phyloP scores from a whole-genome alignment of 2,888 invertebrate genomes.

The Gandaritis pyraliata region DNA sequence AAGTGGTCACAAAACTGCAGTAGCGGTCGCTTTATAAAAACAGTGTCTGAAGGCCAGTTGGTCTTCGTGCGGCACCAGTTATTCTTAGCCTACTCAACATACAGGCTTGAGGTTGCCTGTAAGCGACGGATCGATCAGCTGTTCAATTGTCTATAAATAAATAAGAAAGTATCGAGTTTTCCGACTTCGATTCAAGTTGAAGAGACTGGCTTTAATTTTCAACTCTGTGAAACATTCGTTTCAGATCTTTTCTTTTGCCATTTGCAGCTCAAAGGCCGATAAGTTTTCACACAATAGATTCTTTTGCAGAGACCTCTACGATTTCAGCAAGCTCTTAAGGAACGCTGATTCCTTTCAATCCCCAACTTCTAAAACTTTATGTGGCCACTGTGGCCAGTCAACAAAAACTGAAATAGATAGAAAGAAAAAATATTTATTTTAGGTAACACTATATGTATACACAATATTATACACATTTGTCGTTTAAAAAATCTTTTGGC shows the following conservation, averaged over 20 bases:
- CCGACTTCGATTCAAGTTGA: conserved; percentile 9
- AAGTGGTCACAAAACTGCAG: conserved; percentile 20
- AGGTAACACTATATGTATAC: too few relatives aligned
- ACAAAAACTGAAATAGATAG: conserved; percentile 3
- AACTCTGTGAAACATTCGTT: conserved; percentile 11
- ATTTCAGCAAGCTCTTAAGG: conserved; percentile 22
- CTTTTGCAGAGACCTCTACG: conserved; percentile 10
- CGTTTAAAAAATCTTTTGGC: conserved; percentile 1
- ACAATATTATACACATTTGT: too few relatives aligned
- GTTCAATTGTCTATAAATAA: conserved; percentile 33
- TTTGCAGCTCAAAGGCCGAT: conserved; percentile 10
- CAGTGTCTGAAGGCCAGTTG: conserved; percentile 52
- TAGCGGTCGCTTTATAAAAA: conserved; percentile 43
- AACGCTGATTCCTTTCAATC: conserved; percentile 22
- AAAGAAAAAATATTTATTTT: too few relatives aligned
- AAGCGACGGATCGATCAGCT: conserved; percentile 35
- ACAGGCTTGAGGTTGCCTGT: conserved; percentile 26
- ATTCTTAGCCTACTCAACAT: conserved; percentile 51
- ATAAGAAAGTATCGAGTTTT: conserved; percentile 31
- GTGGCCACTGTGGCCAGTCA: conserved; percentile 9
- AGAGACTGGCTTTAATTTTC: conserved; percentile 12
- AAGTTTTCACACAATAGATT: conserved; percentile 25
- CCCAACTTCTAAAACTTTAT: conserved; percentile 21
- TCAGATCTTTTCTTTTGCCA: conserved; percentile 14
- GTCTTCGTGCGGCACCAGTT: conserved; percentile 48